These are phyloP conservation scores for Rutpela maculata DNA, from an alignment of 2,888 invertebrate genomes.

Conservation along the genomic window DNA sequence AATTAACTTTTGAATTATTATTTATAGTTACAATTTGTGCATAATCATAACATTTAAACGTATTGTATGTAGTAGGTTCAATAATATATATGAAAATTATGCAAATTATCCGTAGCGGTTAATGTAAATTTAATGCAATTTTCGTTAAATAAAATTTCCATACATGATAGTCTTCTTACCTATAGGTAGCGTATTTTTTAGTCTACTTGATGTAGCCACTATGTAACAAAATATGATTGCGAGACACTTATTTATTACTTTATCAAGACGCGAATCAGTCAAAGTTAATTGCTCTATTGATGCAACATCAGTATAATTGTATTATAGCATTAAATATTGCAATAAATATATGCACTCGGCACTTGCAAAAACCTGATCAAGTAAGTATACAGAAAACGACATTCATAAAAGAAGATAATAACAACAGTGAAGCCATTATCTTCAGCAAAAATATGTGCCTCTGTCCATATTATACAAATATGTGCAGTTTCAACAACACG, in stretches of 20 bases:
- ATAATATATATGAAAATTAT: conserved; percentile 57
- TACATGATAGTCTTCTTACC: conserved; percentile 5
- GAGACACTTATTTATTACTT: neutral
- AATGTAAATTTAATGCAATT: conserved; percentile 53
- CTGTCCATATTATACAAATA: too few relatives aligned
- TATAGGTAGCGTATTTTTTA: neutral
- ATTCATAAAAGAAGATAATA: too few relatives aligned
- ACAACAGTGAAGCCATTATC: too few relatives aligned
- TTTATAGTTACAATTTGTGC: conserved; percentile 56
- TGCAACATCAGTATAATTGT: neutral
- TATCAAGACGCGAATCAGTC: neutral
- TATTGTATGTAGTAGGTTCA: conserved; percentile 51
- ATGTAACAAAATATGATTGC: neutral
- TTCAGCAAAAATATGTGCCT: too few relatives aligned
- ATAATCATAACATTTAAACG: conserved; percentile 59
- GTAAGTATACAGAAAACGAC: too few relatives aligned
- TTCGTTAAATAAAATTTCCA: conserved; percentile 30
- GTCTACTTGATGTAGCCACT: neutral
- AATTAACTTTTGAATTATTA: conserved; percentile 54
- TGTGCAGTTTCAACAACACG: too few relatives aligned
- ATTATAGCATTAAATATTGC: neutral
- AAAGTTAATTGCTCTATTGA: neutral
- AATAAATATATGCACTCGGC: too few relatives aligned
- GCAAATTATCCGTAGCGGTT: conserved; percentile 50
- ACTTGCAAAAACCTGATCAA: too few relatives aligned